Percentiles rank a stretch among this genome's conserved stretches.
These are phyloP conservation scores for Climacteris rufus DNA, from an alignment of 2,113 vertebrate species.

Conservation along the genomic window DNA sequence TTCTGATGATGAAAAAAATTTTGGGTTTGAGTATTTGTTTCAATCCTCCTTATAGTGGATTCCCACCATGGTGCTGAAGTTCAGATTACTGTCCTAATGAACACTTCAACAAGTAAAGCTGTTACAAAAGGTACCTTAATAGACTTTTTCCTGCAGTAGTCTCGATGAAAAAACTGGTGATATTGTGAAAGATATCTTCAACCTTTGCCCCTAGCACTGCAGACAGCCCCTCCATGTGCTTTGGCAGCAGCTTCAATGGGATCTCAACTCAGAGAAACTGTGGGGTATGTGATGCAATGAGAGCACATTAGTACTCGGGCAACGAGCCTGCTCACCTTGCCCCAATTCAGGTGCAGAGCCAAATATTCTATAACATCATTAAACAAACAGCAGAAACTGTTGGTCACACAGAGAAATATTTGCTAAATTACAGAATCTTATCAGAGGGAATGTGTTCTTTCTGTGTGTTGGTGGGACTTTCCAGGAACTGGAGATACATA, in stretches of 20 bases:
- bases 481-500: slow-evolving; percentile 46
- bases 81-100: background rate
- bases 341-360: background rate
- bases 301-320: background rate
- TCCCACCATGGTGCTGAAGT: background rate
- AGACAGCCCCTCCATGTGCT: background rate
- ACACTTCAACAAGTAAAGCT: background rate
- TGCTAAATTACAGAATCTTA: slow-evolving; percentile 54
- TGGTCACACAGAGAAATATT: slow-evolving; percentile 52
- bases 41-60: background rate
- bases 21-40: background rate
- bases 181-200: background rate
- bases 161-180: background rate
- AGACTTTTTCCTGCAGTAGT: background rate
- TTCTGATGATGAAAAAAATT: background rate
- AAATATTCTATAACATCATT: slow-evolving; percentile 24
- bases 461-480: slow-evolving; percentile 37
- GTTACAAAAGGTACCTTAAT: background rate
- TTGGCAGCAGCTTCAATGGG: background rate
- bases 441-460: slow-evolving; percentile 22
- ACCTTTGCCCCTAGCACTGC: background rate
- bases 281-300: background rate
- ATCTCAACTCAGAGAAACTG: background rate
- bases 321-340: background rate
- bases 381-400: slow-evolving; percentile 49